Evolutionary conservation across 2,113 vertebrate species (phyloP).

Genomic region (Mustelus asterias): DNA sequence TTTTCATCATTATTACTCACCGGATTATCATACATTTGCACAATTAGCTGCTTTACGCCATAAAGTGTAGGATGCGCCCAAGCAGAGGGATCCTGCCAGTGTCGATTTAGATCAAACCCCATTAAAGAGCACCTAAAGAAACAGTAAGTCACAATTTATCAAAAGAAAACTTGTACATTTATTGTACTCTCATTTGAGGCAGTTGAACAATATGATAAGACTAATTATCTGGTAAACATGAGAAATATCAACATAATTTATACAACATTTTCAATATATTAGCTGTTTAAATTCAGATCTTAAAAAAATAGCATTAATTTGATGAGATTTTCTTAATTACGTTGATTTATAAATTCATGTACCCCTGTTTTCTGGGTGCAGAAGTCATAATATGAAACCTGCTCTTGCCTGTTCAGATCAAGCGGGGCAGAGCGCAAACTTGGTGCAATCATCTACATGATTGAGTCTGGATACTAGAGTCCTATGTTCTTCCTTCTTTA

Average conservation of each 20-base stretch:
- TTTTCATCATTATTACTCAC: conserved; percentile 29
- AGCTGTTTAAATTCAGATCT: neutral
- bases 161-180: neutral
- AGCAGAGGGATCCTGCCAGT: conserved; percentile 92
- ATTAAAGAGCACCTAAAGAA: conserved; percentile 83
- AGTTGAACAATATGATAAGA: neutral
- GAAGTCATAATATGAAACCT: neutral
- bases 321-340: neutral
- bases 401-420: neutral
- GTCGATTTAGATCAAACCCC: conserved; percentile 94
- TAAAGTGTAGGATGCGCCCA: conserved; percentile 94
- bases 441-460: neutral
- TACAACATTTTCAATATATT: neutral
- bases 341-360: neutral
- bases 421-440: neutral
- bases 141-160: conserved; percentile 23
- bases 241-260: neutral
- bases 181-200: neutral
- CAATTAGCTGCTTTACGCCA: conserved; percentile 87
- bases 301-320: neutral
- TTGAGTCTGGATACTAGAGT: neutral
- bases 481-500: neutral
- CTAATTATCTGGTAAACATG: neutral
- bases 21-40: conserved; percentile 78
- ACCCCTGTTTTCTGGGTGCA: neutral